A percentile compares a stretch with the other conserved stretches of the same genome.
phyloP scores from a whole-genome alignment of 2,888 invertebrate species.

The Cheilosia scutellata region DNA sequence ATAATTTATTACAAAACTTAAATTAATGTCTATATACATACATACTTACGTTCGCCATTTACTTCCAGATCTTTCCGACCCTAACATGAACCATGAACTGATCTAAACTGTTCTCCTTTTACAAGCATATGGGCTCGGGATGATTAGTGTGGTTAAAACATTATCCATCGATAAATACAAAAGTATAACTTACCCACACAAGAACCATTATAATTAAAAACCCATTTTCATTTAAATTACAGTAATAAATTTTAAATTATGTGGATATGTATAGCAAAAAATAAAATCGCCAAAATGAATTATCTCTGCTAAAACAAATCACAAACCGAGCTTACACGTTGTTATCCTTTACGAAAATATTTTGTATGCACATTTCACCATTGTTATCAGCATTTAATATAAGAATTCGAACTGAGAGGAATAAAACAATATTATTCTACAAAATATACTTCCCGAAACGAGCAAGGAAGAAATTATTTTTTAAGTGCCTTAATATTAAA shows the following conservation, averaged over 20 bases:
- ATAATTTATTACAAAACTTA: not conserved
- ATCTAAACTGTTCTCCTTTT: too few species aligned
- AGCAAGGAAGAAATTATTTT: constrained; percentile 34
- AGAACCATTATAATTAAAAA: too few species aligned
- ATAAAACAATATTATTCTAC: not conserved
- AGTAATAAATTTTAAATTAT: too few species aligned
- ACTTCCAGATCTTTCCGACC: too few species aligned
- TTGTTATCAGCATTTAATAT: constrained; percentile 14
- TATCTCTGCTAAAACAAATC: not conserved
- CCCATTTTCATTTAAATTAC: too few species aligned
- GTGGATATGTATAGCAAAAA: not conserved
- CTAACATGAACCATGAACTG: too few species aligned
- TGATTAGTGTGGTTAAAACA: too few species aligned
- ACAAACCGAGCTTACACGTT: not conserved
- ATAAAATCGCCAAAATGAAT: not conserved
- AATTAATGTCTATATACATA: not conserved
- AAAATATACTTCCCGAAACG: constrained; percentile 1
- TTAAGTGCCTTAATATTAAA: constrained; percentile 68
- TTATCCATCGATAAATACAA: too few species aligned
- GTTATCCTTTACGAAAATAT: not conserved
- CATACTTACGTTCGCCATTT: not conserved
- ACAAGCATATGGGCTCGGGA: too few species aligned
- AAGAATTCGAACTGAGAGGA: constrained; percentile 12
- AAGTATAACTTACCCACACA: too few species aligned
- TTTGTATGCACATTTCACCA: not conserved